Evolutionary conservation across 2,113 vertebrate species (phyloP), one percentile per base, ranked within the genome.

Genomic region (Burhinus bistriatus): DNA sequence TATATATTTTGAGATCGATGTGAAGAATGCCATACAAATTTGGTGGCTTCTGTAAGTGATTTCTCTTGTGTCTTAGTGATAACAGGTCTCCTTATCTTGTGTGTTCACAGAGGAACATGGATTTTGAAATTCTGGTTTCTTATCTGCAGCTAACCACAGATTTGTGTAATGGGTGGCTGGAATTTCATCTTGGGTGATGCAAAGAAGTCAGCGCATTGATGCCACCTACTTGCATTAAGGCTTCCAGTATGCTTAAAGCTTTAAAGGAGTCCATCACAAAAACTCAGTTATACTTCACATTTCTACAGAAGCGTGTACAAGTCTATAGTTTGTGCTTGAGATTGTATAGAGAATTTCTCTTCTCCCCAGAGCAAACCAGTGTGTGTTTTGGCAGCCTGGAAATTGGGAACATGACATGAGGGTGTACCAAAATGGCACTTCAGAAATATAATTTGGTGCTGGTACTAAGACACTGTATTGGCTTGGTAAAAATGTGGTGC

Each of bases 41-140:
- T 87, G 57, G 21, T 91, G 70, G 52, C 47, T 92, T 95, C 89
- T 86, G 12, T 69, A 83, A 77, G 83, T 81, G 55, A 9, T 59
- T 95, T 89, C 49, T 89, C 65, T 87, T 71, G 26, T 49, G 38
- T 58, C 58, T 83, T 36, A 57, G 34, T 26, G 55, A 79, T 84
- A 32, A 38, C 16, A 78, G 51, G 26, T 82, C 34, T 79, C 57
- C n/a, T 90, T 95, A 85, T 89, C 52, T 68, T 72, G 12, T 64
- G 23, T 59, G 7, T 68, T 95, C 32, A 81, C 12, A 61, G 58
- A 75, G 9, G 52, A 89, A 75, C 26, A 25, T 21, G 26, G 38
- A 23, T 89, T 95, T 92, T 81, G 42, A 78, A 89, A 81, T 34
- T 68, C 57, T 3, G 6, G 12, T 68, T 93, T 94, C 47, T 72